phyloP scores from a whole-genome alignment of 2,888 invertebrate species.

The Liopterus haemorrhoidalis region DNA sequence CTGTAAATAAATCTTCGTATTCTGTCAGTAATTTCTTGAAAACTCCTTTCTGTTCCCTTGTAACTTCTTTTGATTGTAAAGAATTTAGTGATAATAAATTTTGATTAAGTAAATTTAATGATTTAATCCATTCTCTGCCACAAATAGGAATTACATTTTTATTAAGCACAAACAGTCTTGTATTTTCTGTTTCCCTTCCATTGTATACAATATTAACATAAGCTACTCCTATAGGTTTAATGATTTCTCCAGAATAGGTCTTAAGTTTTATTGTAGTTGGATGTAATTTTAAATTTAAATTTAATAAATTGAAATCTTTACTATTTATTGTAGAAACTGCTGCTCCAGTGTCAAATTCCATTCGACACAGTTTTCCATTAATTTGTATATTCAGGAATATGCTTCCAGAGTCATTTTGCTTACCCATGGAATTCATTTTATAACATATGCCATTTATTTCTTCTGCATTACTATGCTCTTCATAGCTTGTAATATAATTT shows the following conservation, averaged over 20 bases:
- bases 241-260: constrained; percentile 2
- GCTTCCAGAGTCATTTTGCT: neutral
- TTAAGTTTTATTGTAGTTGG: constrained; percentile 2
- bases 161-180: neutral
- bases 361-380: neutral
- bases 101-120: neutral
- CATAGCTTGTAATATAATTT: too few species aligned
- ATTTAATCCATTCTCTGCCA: constrained; percentile 4
- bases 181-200: neutral
- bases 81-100: neutral
- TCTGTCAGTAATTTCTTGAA: neutral
- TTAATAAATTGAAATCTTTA: neutral
- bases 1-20: constrained; percentile 9
- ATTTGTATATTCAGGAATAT: constrained; percentile 7
- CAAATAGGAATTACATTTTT: neutral
- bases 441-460: neutral
- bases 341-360: constrained; percentile 11
- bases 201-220: neutral
- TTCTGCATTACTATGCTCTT: constrained; percentile 1
- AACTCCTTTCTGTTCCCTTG: neutral
- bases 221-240: neutral
- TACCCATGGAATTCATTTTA: neutral
- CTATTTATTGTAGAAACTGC: constrained; percentile 1
- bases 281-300: neutral
- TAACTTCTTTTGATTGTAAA: neutral